A percentile compares a stretch with the other conserved stretches of the same genome.
These are phyloP conservation scores for Chymomyza fuscimana DNA, from an alignment of 2,888 invertebrate genomes.

Conservation along the genomic window DNA sequence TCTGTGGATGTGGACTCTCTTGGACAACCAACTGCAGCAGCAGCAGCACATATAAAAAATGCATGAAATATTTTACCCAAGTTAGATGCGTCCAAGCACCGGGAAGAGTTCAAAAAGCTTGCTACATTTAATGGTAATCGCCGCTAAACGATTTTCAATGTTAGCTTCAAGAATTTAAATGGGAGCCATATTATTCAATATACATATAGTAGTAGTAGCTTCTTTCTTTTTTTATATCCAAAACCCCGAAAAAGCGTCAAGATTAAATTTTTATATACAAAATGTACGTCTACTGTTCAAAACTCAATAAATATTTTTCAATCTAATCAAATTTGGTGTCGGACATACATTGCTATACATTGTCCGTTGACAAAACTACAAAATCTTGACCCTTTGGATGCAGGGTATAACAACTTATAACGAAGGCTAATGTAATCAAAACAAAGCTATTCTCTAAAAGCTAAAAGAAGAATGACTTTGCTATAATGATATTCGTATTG, in stretches of 20 bases:
- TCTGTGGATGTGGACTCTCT: background rate
- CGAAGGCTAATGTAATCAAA: conserved; percentile 76
- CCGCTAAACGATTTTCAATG: conserved; percentile 76
- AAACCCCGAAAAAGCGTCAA: no score
- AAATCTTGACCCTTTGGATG: no score
- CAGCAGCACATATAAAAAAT: conserved; percentile 64
- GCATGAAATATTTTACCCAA: conserved; percentile 72
- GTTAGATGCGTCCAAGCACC: conserved; percentile 75
- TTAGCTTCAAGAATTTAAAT: conserved; percentile 66
- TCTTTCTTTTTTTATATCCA: no score
- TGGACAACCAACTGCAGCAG: background rate
- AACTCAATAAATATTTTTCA: no score
- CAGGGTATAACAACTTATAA: conserved; percentile 63
- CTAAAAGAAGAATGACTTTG: conserved; percentile 63
- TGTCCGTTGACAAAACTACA: no score
- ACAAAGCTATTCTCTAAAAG: conserved; percentile 47
- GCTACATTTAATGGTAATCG: conserved; percentile 76
- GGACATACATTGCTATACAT: no score
- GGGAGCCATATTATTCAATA: conserved; percentile 70
- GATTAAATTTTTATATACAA: no score
- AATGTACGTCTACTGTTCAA: no score
- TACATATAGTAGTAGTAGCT: background rate
- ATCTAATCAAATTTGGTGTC: no score
- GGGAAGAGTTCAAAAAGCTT: conserved; percentile 69
- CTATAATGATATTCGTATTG: conserved; percentile 62